A percentile compares a stretch with the other conserved stretches of the same genome.
These are phyloP conservation scores for Geococcyx californianus DNA, from an alignment of 2,113 vertebrate species.

Conservation along the genomic window DNA sequence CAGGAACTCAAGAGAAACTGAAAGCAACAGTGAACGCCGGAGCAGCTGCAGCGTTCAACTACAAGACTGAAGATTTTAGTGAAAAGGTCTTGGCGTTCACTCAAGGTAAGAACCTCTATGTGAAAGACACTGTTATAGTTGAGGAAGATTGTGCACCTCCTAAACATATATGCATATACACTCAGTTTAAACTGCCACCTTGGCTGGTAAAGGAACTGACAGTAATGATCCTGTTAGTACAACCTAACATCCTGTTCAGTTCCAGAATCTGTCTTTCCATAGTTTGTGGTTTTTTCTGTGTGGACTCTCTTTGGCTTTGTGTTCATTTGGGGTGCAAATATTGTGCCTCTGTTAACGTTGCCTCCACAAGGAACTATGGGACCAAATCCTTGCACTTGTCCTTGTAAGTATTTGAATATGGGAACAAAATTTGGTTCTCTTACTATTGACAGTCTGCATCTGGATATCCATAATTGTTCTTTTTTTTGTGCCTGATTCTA, in stretches of 20 bases:
- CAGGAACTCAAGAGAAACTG: slow-evolving; percentile 81
- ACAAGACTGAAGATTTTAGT: slow-evolving; percentile 81
- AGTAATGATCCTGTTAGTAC: neutral
- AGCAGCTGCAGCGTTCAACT: slow-evolving; percentile 83
- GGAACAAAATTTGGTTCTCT: neutral
- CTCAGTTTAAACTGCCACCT: neutral
- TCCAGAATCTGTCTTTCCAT: neutral
- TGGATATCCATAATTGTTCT: neutral
- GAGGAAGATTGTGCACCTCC: neutral
- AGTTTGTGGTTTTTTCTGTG: neutral
- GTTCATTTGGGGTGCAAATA: neutral
- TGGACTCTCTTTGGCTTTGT: neutral
- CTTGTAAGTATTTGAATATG: neutral
- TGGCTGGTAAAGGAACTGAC: neutral
- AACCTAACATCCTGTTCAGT: neutral
- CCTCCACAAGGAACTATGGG: neutral
- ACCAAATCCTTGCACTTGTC: neutral
- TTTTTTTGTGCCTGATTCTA: neutral
- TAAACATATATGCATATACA: rapidly evolving
- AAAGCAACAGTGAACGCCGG: slow-evolving; percentile 70
- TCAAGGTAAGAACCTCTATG: slow-evolving; percentile 66
- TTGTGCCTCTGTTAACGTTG: neutral
- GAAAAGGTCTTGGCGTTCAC: slow-evolving; percentile 78
- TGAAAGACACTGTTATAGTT: neutral
- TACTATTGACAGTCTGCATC: neutral